Evolutionary conservation across 2,888 invertebrate genomes (phyloP), one percentile per base, ranked within the genome.

Genomic region (Rhagonycha fulva): DNA sequence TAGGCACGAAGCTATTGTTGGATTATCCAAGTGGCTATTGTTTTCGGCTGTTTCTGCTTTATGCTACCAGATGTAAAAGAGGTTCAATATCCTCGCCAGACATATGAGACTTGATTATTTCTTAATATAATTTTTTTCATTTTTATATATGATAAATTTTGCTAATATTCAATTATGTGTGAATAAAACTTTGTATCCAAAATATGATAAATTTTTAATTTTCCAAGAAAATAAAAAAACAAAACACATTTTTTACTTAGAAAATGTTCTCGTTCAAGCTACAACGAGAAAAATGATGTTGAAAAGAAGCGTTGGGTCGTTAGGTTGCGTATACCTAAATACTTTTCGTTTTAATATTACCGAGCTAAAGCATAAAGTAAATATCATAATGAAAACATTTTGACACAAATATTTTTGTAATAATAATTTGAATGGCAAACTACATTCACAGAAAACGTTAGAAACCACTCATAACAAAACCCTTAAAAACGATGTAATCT

Each of bases 1-100:
- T 75, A 75, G 77, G 81, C 80, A 82, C 82, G 82, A 80, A 77
- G 81, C 80, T 72, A 82, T 82, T 82, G 82, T 82, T 75, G 74
- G 76, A 79, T 66, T 14, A 66, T 77, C 79, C 77, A 80, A 80
- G 80, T 80, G 79, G 79, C 80, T 76, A 80, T 80, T 80, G 80
- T 80, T 79, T 80, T 72, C 76, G 75, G 71, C 79, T 77, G 76
- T 80, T 79, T 76, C 77, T 77, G 76, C 74, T 77, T 73, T 73
- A 68, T 71, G 70, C 76, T 74, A 70, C 76, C 76, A 74, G 74
- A 71, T 74, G 74, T 71, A 71, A 74, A 14, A 77, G 72, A 68
- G 74, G 76, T 77, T 77, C 74, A 77, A 77, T 71, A 77, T 70
- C 74, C 76, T 74, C 66, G 23, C 67, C 19, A 74, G 68, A 72